Conservation (phyloP, 2,888 invertebrate species). For the Geophilus truncorum region DNA sequence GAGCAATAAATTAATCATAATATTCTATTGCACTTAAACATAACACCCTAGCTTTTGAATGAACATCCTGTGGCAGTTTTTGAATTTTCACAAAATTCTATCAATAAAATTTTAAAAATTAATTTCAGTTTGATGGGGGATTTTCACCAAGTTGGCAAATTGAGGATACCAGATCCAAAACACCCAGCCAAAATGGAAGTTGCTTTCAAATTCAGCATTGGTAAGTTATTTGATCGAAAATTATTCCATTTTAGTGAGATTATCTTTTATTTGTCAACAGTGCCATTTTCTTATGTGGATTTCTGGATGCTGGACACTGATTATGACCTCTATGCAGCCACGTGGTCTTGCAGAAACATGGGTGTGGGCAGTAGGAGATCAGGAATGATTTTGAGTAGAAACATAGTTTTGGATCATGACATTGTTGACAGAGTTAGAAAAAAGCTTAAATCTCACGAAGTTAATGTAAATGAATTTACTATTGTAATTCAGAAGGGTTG, state of each 20-base stretch:
- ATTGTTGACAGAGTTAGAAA: slow-evolving; percentile 63
- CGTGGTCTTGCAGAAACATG: slow-evolving; percentile 73
- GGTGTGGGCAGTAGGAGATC: slow-evolving; percentile 70
- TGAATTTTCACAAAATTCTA: background rate
- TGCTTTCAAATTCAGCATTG: slow-evolving; percentile 62
- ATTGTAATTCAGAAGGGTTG: slow-evolving; percentile 68
- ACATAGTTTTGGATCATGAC: slow-evolving; percentile 64
- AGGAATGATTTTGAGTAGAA: slow-evolving; percentile 72
- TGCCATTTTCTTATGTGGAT: no score
- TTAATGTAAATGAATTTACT: slow-evolving; percentile 72
- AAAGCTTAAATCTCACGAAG: slow-evolving; percentile 59
- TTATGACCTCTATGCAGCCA: slow-evolving; percentile 66
- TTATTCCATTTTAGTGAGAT: no score
- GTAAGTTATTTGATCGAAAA: slow-evolving; percentile 53
- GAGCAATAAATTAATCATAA: background rate
- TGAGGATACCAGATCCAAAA: slow-evolving; percentile 55
- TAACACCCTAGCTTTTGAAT: background rate
- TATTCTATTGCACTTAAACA: no score
- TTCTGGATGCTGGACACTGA: slow-evolving; percentile 60
- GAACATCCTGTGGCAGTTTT: background rate
- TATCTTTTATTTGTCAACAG: no score
- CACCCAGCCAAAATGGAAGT: slow-evolving; percentile 66
- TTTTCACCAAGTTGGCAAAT: slow-evolving; percentile 55
- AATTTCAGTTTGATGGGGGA: slow-evolving; percentile 22
- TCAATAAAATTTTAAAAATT: background rate